Percentiles rank a stretch among this genome's conserved stretches.
phyloP scores from a whole-genome alignment of 2,113 vertebrate species.

The Mellivora capensis region DNA sequence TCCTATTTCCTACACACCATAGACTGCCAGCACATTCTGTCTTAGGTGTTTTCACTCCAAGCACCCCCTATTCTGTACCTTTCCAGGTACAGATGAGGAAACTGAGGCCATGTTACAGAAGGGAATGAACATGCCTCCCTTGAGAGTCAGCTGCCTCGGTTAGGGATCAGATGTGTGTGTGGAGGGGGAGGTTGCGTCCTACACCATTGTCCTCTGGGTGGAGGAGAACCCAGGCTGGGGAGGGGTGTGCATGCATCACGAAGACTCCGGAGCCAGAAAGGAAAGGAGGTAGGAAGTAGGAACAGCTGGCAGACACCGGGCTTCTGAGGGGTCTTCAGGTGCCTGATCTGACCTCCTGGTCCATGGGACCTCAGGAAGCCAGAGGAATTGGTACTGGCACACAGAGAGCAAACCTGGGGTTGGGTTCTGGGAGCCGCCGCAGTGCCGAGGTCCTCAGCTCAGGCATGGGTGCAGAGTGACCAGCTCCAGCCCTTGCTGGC shows the following conservation, averaged over 20 bases:
- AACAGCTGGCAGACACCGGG: neutral
- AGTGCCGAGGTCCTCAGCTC: neutral
- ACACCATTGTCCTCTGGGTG: neutral
- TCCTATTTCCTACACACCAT: neutral
- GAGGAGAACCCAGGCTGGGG: neutral
- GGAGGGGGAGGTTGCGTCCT: neutral
- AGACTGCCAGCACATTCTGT: neutral
- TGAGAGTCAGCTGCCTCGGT: neutral
- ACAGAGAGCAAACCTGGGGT: neutral
- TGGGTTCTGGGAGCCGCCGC: neutral
- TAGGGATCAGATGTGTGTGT: neutral
- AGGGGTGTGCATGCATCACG: rapidly evolving
- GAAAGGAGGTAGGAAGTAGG: neutral
- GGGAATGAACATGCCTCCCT: neutral
- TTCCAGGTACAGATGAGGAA: neutral
- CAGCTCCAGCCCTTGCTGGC: neutral
- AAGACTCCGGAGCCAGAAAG: neutral
- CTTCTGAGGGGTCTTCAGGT: neutral
- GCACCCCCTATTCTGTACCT: neutral
- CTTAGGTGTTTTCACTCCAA: neutral
- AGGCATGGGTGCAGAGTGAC: neutral
- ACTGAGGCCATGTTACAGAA: neutral
- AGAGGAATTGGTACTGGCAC: neutral
- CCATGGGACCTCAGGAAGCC: neutral
- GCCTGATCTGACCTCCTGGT: neutral